Base-by-base conservation (phyloP, 37 sponge, comb jelly and placozoan species). In the Mnemiopsis leidyi region DNA sequence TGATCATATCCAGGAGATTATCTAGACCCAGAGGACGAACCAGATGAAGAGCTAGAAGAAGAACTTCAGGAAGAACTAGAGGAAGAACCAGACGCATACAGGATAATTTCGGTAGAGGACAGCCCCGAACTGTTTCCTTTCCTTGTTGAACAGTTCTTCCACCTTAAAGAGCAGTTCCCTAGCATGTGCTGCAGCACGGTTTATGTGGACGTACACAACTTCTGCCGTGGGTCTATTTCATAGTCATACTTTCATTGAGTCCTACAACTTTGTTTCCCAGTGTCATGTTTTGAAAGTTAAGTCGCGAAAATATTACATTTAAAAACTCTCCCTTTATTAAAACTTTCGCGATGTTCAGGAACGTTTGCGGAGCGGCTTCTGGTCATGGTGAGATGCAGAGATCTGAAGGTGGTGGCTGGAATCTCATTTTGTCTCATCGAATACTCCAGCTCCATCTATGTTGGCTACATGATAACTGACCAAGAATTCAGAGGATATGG, bases 391-490 rank as follows among this genome's bases (percentile, higher is more conserved):
- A 18, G 39, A 28, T 40, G 29, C 5, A 13, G 36, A 2, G 36
- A 35, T 39, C 29, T 40, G 26, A 23, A 38, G 9, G 90, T 85
- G 25, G 40, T 85, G 23, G 32, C 90, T 29, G 90, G 90, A 13
- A 85, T 85, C 0, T 40, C 61, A 13, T 85, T 40, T 61, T 26
- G 23, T 21, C 18, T 85, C 1, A 7, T 85, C 25, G 61, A 39
- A 20, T 28, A 38, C 13, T 2, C 25, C 36, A 28, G 29, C 21
- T 36, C 61, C 24, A 0, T 85, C 35, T 85, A 85, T 29, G 36
- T 85, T 23, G 90, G 36, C 28, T 85, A 85, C 90, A 85, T 85
- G 90, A 38, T 85, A 20, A 85, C 90, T 5, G 24, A 39, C 3
- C 90, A 13, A 3, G 3, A 38, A 26, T 39, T 20, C 25, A 38